phyloP scores from a whole-genome alignment of 2,797 vertebrate genomes.

The Anas bahamensis region DNA sequence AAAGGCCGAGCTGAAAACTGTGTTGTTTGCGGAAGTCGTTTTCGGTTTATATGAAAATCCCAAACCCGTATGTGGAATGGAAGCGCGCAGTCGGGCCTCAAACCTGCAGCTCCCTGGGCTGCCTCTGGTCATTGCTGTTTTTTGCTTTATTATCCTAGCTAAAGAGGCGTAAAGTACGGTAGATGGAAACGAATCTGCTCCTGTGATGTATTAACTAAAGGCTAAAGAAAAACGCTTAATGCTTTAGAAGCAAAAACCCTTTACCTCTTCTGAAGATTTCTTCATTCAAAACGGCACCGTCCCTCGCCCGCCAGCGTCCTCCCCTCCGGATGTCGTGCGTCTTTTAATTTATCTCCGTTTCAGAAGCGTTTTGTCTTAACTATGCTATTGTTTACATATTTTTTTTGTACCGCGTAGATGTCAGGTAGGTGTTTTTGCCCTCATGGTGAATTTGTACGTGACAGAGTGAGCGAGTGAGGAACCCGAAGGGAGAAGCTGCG shows the following conservation, averaged over 20 bases:
- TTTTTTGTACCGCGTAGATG: slow-evolving; percentile 18
- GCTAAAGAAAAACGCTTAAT: neutral
- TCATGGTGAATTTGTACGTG: neutral
- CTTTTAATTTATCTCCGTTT: neutral
- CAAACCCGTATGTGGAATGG: neutral
- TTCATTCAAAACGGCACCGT: neutral
- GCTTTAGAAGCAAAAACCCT: slow-evolving; percentile 20
- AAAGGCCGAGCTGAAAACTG: neutral
- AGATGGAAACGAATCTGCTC: slow-evolving; percentile 23
- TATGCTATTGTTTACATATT: slow-evolving; percentile 47
- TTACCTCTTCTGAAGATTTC: neutral
- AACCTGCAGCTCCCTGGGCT: neutral
- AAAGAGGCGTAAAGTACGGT: neutral
- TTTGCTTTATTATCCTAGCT: neutral
- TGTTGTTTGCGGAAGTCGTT: neutral
- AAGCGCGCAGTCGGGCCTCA: accelerated
- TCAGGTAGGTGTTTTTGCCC: neutral
- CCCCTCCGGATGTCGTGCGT: neutral
- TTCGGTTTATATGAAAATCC: neutral
- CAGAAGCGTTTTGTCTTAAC: slow-evolving; percentile 28
- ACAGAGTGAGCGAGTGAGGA: neutral
- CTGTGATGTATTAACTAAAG: neutral
- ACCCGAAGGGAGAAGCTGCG: neutral
- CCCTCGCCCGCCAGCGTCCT: neutral
- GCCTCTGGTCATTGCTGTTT: neutral